Evolutionary conservation across 2,888 invertebrate genomes (phyloP).

Genomic region (Gastrophysa polygoni): DNA sequence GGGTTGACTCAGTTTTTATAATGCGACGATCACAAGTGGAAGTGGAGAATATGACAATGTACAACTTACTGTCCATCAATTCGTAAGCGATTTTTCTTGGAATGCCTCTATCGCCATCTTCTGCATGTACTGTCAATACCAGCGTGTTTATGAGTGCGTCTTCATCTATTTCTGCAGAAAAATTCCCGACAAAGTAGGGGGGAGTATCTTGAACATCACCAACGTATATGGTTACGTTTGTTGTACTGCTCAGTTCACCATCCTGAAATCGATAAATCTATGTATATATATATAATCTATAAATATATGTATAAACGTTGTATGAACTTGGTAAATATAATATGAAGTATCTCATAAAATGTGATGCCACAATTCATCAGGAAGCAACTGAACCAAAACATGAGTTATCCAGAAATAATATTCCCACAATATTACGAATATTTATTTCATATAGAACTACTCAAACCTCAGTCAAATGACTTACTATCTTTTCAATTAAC

Average conservation of each 20-base stretch:
- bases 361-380: too few relatives aligned
- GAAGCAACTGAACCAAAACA: too few relatives aligned
- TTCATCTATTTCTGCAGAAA: constrained; percentile 79
- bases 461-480: too few relatives aligned
- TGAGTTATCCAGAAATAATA: too few relatives aligned
- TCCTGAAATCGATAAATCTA: constrained; percentile 65
- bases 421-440: too few relatives aligned
- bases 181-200: constrained; percentile 80
- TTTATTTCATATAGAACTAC: too few relatives aligned
- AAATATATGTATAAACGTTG: too few relatives aligned
- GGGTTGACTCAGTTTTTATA: neutral
- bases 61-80: constrained; percentile 21
- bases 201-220: constrained; percentile 87
- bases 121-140: constrained; percentile 78
- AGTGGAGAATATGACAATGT: neutral
- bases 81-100: constrained; percentile 76
- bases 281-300: too few relatives aligned
- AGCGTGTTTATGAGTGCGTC: constrained; percentile 84
- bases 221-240: constrained; percentile 78
- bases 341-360: too few relatives aligned
- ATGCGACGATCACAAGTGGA: neutral
- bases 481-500: too few relatives aligned
- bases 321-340: too few relatives aligned
- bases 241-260: constrained; percentile 74
- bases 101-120: constrained; percentile 84